Evolutionary conservation across 2,113 vertebrate species (phyloP).

Genomic region (Meles meles): DNA sequence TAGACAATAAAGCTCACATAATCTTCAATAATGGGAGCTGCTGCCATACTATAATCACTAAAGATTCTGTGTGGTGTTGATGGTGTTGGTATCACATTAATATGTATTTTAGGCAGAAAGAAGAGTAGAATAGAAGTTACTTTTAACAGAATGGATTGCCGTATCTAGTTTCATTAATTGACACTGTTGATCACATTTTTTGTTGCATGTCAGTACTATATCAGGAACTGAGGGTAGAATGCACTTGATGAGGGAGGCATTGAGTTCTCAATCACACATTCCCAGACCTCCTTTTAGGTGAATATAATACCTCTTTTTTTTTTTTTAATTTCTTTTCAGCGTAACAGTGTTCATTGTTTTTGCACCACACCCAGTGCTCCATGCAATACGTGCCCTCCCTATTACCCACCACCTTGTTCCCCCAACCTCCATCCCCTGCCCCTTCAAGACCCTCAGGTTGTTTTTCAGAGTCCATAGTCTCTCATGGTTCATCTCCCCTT

Average conservation of each 20-base stretch:
- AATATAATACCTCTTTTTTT: background rate
- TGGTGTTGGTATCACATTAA: background rate
- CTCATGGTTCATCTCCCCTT: too few species aligned
- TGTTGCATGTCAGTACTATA: background rate
- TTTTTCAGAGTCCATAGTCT: too few species aligned
- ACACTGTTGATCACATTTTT: constrained; percentile 7
- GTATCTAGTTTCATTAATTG: background rate
- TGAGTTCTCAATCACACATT: background rate
- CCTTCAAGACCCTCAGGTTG: too few species aligned
- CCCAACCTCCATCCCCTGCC: too few species aligned
- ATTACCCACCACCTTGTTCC: too few species aligned
- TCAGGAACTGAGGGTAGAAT: background rate
- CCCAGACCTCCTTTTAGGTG: background rate
- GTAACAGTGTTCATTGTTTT: too few species aligned
- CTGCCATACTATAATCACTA: background rate
- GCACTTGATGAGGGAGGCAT: background rate
- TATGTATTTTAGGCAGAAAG: background rate
- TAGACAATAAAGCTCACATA: background rate
- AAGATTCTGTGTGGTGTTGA: background rate
- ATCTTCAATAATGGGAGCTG: background rate
- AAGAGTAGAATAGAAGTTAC: background rate
- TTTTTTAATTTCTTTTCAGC: too few species aligned
- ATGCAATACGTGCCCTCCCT: too few species aligned
- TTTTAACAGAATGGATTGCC: background rate
- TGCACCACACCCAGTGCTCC: too few species aligned